Percentiles rank a stretch among this genome's conserved stretches.
These are phyloP conservation scores for Stercorarius parasiticus DNA, from an alignment of 2,113 vertebrate species.

Conservation along the genomic window DNA sequence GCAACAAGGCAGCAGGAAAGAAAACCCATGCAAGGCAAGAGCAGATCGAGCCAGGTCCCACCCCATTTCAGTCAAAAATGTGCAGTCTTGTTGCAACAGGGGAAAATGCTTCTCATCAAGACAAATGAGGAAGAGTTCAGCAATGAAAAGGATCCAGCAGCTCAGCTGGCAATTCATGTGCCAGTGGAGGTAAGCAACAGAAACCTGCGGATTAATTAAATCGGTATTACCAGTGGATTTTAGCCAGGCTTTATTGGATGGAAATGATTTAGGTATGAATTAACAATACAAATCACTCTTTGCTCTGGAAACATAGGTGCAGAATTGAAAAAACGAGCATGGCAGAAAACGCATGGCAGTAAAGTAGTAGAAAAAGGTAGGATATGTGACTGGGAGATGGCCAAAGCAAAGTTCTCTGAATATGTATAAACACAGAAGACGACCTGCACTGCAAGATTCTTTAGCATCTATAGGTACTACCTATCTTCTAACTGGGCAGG, in stretches of 20 bases:
- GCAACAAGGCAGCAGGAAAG: background rate
- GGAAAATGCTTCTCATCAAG: background rate
- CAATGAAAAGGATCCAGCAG: background rate
- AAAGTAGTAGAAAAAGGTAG: background rate
- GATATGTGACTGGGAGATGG: background rate
- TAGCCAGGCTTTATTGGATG: background rate
- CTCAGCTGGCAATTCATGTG: background rate
- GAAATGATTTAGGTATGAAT: background rate
- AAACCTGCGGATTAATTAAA: background rate
- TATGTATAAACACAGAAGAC: background rate
- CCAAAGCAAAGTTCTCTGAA: background rate
- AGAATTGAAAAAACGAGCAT: background rate
- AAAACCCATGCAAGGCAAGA: background rate
- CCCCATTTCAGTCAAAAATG: background rate
- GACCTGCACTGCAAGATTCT: background rate
- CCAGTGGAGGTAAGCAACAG: background rate
- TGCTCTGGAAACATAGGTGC: background rate
- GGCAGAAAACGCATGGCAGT: background rate
- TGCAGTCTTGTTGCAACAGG: background rate
- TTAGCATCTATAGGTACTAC: background rate
- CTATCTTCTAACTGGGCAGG: background rate
- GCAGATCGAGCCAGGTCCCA: background rate
- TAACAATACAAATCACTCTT: background rate
- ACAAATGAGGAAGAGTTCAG: background rate
- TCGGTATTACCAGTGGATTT: background rate